These are phyloP conservation scores for Echinometra lucunter DNA, from an alignment of 53 echinoderm and acorn worm genomes.

Conservation along the genomic window DNA sequence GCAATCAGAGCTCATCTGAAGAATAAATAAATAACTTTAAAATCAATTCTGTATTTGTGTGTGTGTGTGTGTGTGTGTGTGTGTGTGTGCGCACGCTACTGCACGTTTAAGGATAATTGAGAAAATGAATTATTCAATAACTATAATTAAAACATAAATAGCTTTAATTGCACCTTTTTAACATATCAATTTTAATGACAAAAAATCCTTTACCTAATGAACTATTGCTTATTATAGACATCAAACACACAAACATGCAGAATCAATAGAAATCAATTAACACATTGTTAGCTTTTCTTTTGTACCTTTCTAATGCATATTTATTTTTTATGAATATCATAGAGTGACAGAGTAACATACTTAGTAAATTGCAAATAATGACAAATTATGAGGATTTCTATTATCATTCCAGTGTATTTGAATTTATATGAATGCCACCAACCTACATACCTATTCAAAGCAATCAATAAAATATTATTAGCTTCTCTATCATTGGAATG, in stretches of 20 bases:
- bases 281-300: neutral
- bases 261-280: neutral
- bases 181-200: neutral
- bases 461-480: neutral
- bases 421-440: neutral
- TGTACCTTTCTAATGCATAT: neutral
- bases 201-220: neutral
- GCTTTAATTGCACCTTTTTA: neutral
- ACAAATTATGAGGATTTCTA: neutral
- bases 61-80: no score
- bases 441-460: no score
- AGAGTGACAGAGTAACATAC: no score
- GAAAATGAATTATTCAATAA: no score
- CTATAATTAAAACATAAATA: no score
- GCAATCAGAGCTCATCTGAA: neutral
- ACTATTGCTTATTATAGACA: neutral
- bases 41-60: neutral
- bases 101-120: no score
- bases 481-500: neutral
- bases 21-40: neutral
- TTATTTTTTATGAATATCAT: no score
- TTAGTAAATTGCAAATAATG: neutral
- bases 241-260: neutral
- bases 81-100: no score
- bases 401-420: neutral